Conservation (phyloP, 2,113 vertebrate species). For the Ornithorhynchus anatinus region DNA sequence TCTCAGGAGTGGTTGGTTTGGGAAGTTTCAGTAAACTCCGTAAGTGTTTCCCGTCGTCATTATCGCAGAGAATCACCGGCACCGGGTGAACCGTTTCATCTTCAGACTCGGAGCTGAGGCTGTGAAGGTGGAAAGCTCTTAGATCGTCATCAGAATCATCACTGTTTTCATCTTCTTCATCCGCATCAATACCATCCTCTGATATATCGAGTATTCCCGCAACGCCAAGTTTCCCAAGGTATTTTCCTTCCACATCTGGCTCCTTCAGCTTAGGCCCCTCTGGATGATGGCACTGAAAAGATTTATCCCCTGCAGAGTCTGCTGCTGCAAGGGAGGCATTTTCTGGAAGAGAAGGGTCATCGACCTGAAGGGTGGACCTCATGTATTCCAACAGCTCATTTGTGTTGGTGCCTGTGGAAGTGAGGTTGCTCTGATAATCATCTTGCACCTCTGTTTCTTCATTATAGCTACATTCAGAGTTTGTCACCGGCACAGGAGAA, state of each 20-base stretch:
- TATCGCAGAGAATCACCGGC: constrained; percentile 84
- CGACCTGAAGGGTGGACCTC: neutral
- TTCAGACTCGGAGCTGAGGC: constrained; percentile 91
- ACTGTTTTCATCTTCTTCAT: constrained; percentile 96
- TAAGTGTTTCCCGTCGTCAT: constrained; percentile 76
- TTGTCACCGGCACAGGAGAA: constrained; percentile 9
- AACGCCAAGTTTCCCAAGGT: constrained; percentile 77
- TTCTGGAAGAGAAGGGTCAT: neutral
- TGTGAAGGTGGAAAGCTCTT: constrained; percentile 83
- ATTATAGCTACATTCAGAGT: constrained; percentile 29
- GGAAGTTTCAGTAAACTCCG: constrained; percentile 86
- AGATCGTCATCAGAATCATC: constrained; percentile 92
- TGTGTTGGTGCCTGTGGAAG: constrained; percentile 75
- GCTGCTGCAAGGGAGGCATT: neutral
- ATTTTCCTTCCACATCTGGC: constrained; percentile 90
- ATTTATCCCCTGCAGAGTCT: constrained; percentile 66
- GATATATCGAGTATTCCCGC: constrained; percentile 68
- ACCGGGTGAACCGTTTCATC: constrained; percentile 84
- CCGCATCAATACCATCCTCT: constrained; percentile 82
- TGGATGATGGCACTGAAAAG: constrained; percentile 65
- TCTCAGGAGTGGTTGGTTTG: neutral
- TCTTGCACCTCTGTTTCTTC: constrained; percentile 46
- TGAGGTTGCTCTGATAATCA: constrained; percentile 43
- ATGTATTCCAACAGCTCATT: constrained; percentile 63
- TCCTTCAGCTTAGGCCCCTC: constrained; percentile 89